Conservation (phyloP, 2,797 vertebrate species). For the Paedocypris micromegethes region DNA sequence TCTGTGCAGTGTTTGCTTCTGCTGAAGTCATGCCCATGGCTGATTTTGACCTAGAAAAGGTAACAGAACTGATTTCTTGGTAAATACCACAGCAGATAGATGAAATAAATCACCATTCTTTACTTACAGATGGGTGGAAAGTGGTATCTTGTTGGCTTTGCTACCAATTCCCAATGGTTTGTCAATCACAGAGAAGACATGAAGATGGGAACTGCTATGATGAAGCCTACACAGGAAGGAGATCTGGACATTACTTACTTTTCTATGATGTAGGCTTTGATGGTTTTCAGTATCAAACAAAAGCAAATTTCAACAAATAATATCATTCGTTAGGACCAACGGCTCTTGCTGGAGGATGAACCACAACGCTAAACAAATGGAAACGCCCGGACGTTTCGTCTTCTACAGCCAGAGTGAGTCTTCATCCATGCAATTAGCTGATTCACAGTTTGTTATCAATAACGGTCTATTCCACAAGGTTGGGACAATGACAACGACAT, state of each 20-base stretch:
- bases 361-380: conserved; percentile 67
- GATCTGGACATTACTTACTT: conserved; percentile 72
- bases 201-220: conserved; percentile 68
- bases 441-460: not conserved
- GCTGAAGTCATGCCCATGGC: conserved; percentile 57
- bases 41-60: conserved; percentile 78
- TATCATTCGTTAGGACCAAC: conserved; percentile 61
- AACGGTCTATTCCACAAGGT: conserved; percentile 54
- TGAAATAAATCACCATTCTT: not conserved
- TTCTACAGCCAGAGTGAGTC: conserved; percentile 75
- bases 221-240: conserved; percentile 57
- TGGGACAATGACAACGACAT: conserved; percentile 73
- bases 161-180: conserved; percentile 83
- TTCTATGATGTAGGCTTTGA: conserved; percentile 65
- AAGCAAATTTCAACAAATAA: not conserved
- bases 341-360: conserved; percentile 71
- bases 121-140: conserved; percentile 72
- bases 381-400: conserved; percentile 70
- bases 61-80: conserved; percentile 53
- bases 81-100: not conserved
- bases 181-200: conserved; percentile 65
- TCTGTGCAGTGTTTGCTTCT: conserved; percentile 57
- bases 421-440: conserved; percentile 1
- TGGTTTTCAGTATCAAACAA: not conserved
- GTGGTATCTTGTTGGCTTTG: conserved; percentile 80